Evolutionary conservation across 1,140 invertebrate species (phyloP).

Genomic region (Lepidurus arcticus): DNA sequence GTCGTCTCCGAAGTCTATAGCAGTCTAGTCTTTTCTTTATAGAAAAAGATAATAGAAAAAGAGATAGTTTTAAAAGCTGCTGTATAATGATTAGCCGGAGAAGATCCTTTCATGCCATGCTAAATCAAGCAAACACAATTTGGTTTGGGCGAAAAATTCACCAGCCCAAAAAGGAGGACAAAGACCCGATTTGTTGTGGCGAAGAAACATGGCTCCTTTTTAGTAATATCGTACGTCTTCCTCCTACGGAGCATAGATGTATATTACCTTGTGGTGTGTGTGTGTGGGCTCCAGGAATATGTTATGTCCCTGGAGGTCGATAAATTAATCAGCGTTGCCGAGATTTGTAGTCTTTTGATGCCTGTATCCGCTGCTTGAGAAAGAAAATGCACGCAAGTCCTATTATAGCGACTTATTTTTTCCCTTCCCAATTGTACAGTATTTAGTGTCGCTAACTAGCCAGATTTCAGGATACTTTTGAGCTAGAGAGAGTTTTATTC

Average conservation of each 20-base stretch:
- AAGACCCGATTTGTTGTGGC: background rate
- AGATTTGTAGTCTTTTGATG: background rate
- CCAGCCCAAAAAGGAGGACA: background rate
- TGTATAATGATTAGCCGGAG: background rate
- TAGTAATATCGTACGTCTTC: background rate
- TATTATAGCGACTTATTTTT: no score
- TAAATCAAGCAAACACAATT: background rate
- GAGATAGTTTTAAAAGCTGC: no score
- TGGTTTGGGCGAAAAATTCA: constrained; percentile 1
- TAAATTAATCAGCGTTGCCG: constrained; percentile 15
- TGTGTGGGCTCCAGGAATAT: background rate
- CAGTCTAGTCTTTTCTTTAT: no score
- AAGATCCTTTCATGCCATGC: background rate
- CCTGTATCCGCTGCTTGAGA: no score
- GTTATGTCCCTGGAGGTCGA: constrained; percentile 1
- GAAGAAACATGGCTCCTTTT: background rate
- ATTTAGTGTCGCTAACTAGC: no score
- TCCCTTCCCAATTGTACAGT: no score
- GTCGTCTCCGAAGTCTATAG: no score
- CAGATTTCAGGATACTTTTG: no score
- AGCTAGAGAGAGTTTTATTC: no score
- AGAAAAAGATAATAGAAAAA: no score
- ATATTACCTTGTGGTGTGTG: background rate
- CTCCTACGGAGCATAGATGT: background rate
- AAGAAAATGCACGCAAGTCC: no score